Conservation (phyloP, 1,140 invertebrate species). For the Plutomurus gul region DNA sequence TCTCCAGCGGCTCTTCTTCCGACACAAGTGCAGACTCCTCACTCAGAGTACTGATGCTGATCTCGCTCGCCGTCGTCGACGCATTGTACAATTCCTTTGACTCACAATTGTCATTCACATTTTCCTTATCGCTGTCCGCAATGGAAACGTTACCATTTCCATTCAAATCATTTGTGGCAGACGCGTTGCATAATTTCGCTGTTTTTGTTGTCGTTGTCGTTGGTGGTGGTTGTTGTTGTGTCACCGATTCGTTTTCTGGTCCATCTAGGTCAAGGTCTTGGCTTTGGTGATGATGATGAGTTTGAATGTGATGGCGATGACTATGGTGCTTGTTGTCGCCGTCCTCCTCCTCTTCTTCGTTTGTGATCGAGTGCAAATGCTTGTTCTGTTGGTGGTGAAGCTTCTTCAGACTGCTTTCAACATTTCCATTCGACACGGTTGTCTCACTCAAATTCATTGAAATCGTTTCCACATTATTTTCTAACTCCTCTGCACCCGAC, state of each 20-base stretch:
- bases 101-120: neutral
- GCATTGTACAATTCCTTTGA: neutral
- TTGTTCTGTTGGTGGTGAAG: no score
- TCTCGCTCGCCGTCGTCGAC: neutral
- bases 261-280: no score
- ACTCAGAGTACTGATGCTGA: neutral
- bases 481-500: neutral
- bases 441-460: conserved; percentile 11
- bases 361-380: no score
- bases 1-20: neutral
- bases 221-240: neutral
- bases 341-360: no score
- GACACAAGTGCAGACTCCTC: neutral
- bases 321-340: no score
- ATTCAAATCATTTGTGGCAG: neutral
- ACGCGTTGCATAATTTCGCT: neutral
- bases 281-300: no score
- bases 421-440: neutral
- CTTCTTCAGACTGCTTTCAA: conserved; percentile 4
- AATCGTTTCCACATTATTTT: neutral
- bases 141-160: neutral
- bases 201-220: neutral
- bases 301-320: no score
- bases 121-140: neutral
- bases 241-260: no score